Conservation (phyloP, 35 echinoderm and acorn worm genomes). For the Apostichopus parvimensis region DNA sequence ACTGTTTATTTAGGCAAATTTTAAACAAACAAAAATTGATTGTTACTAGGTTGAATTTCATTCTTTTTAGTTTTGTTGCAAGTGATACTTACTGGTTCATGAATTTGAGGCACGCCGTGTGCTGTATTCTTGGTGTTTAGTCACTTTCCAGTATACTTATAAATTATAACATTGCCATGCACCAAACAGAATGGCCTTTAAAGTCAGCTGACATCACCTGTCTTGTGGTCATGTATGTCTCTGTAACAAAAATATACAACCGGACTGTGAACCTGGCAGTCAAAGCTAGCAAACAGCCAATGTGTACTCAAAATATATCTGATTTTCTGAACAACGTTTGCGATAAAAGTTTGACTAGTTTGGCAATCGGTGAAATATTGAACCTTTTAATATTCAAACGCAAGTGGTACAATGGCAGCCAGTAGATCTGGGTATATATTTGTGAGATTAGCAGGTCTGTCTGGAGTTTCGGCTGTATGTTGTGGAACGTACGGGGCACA, state of each 20-base stretch:
- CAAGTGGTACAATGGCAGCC: constrained; percentile 29
- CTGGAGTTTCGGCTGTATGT: constrained; percentile 72
- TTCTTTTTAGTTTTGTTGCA: too few species aligned
- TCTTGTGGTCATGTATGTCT: neutral
- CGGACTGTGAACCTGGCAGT: neutral
- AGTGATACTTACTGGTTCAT: too few species aligned
- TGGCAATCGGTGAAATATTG: neutral
- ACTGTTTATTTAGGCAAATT: too few species aligned
- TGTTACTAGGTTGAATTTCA: too few species aligned
- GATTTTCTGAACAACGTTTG: too few species aligned
- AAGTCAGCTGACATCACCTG: neutral
- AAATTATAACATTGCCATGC: neutral
- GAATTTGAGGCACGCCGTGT: too few species aligned
- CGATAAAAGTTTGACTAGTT: neutral
- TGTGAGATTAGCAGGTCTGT: constrained; percentile 71
- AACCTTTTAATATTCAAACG: neutral
- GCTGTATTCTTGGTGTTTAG: too few species aligned
- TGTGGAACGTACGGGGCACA: constrained; percentile 76
- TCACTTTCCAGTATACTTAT: too few species aligned
- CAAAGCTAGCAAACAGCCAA: neutral
- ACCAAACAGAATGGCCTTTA: neutral
- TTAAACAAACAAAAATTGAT: too few species aligned
- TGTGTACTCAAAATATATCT: too few species aligned
- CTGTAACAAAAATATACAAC: neutral
- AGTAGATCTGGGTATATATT: constrained; percentile 58